Evolutionary conservation across 1,140 invertebrate species (phyloP), one percentile per base, ranked within the genome.

Genomic region (Drosophila miranda): DNA sequence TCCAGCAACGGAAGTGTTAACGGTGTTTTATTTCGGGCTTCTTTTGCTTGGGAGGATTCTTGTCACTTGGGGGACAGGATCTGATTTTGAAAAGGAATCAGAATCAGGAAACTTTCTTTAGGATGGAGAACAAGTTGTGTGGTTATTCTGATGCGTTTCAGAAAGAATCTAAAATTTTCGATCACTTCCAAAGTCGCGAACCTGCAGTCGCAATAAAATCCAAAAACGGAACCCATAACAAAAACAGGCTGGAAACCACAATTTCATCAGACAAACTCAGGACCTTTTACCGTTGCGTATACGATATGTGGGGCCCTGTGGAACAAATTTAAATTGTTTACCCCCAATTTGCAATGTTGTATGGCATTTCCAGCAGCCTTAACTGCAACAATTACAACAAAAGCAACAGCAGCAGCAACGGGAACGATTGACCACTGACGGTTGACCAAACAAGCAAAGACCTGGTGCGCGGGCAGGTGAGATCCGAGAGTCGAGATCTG

Each of bases 1-100:
- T 52, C 49, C 13, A 62, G 44, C 50, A 75, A 68, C 80, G 80
- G 80, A 84, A 84, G 76, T 84, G 80, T 73, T 80, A 84, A 84
- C 80, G 76, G 80, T 79, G 38, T 13, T 38, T 13, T 34, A 9
- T 4, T 34, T 34, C 1, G 9, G 8, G 30, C 9, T 11, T 9
- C 30, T 34, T 34, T 3, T 1, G 9, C 9, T 34, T 3, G 28
- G 7, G 1, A 8, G 7, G 28, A 2, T 7, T 8, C 7, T 1
- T 7, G 6, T 8, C 28, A 30, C 28, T 8, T 7, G 28, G 2
- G 28, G 28, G 11, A 13, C 6, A n/a, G 19, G n/a, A 4, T 62
- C 41, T 53, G 1, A 49, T 23, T 21, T 52, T 8, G 0, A 63
- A 1, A 23, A 23, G 7, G 14, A 26, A 11, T 48, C 23, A 49